Base-by-base conservation (phyloP, 2,888 invertebrate genomes). In the Erebia ligea region DNA sequence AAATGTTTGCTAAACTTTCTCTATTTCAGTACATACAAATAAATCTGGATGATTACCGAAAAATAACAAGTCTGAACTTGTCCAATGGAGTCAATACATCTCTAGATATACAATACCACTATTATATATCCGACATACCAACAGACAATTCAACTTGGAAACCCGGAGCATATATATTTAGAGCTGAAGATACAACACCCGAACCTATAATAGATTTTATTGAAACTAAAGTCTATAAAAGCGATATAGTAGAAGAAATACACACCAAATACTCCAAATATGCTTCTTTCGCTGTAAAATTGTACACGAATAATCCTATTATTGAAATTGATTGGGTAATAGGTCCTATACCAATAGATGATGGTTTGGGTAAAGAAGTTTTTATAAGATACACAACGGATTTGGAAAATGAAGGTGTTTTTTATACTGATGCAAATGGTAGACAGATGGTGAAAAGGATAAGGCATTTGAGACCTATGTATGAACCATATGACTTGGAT, bases 381-480 rank as follows among this genome's bases (percentile, higher is more conserved):
- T 95, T 99, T 42, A 95, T 96, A 0, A 94, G 95, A n/a, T 98
- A 96, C 80, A 87, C 89, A 0, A 96, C 96, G 0, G 86, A 94
- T 59, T 82, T 98, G 34, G 81, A 90, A 0, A 95, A 95, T 0
- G 82, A 94, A 0, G 94, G 94, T 0, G 89, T 89, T 0, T 99
- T 99, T 86, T 98, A 95, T 84, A 99, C 99, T 0, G 99, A 99
- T 84, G 96, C 98, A 0, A 99, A 99, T 88, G 99, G 98, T 0
- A 92, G 99, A 0, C 97, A 98, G 89, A 96, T 96, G 82, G 81
- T 98, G 0, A 95, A 95, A 80, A 92, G 98, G 59, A 92, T 94
- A 0, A 89, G 95, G 45, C 94, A 97, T 80, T 88, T 88, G 0
- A 73, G 87, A 48, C 76, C 85, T 0, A 80, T 79, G 0, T 89